Percentiles rank a stretch among this genome's conserved stretches.
Conservation (phyloP, 2,888 invertebrate genomes). For the Lacanobia wlatinum region DNA sequence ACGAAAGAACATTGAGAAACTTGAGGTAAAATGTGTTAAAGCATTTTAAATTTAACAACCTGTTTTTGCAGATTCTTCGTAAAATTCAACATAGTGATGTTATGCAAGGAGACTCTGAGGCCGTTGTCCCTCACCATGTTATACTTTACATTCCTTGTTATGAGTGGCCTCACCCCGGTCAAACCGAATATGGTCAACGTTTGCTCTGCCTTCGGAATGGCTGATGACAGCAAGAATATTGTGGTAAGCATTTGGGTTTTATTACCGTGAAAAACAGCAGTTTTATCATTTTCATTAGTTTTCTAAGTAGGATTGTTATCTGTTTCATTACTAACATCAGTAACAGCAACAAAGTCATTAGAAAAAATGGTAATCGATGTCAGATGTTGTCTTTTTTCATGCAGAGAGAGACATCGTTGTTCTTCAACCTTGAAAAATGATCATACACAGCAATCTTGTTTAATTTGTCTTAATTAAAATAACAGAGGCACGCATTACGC, state of each 20-base stretch:
- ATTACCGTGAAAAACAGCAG: neutral
- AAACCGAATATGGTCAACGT: constrained; percentile 90
- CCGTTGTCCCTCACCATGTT: constrained; percentile 85
- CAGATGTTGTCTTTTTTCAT: neutral
- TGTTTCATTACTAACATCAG: neutral
- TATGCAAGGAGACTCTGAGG: constrained; percentile 88
- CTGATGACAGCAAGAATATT: constrained; percentile 80
- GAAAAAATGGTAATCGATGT: neutral
- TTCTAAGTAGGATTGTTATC: neutral
- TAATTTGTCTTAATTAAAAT: constrained; percentile 1
- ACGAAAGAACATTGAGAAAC: too few species aligned
- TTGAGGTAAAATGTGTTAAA: too few species aligned
- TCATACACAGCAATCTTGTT: neutral
- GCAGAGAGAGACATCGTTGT: neutral
- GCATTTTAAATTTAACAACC: too few species aligned
- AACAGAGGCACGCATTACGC: neutral
- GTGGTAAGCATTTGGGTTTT: constrained; percentile 78
- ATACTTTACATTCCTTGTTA: constrained; percentile 88
- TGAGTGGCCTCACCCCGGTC: constrained; percentile 88
- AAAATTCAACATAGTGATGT: constrained; percentile 84
- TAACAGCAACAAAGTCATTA: neutral
- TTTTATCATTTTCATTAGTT: neutral
- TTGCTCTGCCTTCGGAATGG: constrained; percentile 86
- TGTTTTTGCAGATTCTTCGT: constrained; percentile 74
- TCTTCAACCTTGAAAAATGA: neutral